A percentile compares a stretch with the other conserved stretches of the same genome.
phyloP scores from a whole-genome alignment of 2,113 vertebrate genomes.

The Takifugu bimaculatus region DNA sequence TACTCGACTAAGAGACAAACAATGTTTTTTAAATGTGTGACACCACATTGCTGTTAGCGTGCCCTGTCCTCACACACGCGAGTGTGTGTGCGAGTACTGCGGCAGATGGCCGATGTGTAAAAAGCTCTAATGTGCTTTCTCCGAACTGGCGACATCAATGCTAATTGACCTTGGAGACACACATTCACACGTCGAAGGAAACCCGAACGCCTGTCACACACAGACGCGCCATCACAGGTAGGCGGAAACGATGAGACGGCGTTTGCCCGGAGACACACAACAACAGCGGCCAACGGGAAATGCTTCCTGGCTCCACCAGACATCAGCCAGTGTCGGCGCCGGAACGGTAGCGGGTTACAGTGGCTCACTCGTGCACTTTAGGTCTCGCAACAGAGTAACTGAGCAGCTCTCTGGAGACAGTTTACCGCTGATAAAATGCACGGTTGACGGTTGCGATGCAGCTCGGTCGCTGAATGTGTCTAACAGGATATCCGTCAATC shows the following conservation, averaged over 20 bases:
- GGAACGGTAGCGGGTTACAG: no score
- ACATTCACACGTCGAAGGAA: neutral
- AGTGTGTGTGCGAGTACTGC: constrained; percentile 3
- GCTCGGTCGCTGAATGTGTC: neutral
- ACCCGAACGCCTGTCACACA: no score
- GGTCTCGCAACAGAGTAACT: neutral
- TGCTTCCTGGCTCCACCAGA: no score
- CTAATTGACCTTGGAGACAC: constrained; percentile 46
- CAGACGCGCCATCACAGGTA: constrained; percentile 1
- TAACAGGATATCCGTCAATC: constrained; percentile 6
- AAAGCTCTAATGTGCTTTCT: constrained; percentile 42
- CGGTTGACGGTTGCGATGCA: neutral
- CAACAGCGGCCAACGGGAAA: no score
- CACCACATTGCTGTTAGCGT: constrained; percentile 30
- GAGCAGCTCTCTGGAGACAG: neutral
- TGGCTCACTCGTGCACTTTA: neutral
- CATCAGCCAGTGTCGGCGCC: no score
- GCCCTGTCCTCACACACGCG: neutral
- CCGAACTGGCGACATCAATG: constrained; percentile 47
- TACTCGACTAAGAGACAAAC: constrained; percentile 37
- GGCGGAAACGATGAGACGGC: constrained; percentile 2
- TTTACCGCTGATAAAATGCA: constrained; percentile 13
- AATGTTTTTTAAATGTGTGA: constrained; percentile 41
- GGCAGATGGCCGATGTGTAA: constrained; percentile 42
- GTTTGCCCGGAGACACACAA: no score